These are phyloP conservation scores for Lepidostoma basale DNA, from an alignment of 1,140 invertebrate species.

Conservation along the genomic window DNA sequence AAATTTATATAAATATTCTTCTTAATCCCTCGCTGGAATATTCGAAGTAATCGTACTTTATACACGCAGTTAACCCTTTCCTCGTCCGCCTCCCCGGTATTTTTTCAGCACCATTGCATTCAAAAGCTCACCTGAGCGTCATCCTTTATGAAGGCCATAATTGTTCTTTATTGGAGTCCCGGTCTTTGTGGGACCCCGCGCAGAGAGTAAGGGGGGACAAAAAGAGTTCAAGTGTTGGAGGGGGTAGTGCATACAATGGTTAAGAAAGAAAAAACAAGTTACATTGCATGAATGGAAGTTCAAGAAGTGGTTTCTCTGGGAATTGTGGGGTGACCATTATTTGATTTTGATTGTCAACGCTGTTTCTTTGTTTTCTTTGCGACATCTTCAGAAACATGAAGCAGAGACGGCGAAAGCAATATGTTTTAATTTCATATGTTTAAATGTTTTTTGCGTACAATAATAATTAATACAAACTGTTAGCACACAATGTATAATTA, in stretches of 20 bases:
- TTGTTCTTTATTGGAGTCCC: conserved; percentile 30
- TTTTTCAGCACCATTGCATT: conserved; percentile 25
- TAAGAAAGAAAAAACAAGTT: conserved; percentile 37
- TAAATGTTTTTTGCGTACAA: too few species aligned
- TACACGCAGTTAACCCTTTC: too few species aligned
- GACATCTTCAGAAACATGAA: too few species aligned
- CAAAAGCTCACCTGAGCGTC: conserved; percentile 12
- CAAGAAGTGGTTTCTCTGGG: not conserved
- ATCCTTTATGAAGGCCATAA: conserved; percentile 31
- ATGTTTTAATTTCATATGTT: too few species aligned
- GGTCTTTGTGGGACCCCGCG: not conserved
- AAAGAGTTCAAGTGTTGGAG: conserved; percentile 38
- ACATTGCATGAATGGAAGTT: conserved; percentile 34
- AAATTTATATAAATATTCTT: too few species aligned
- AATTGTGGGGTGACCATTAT: not conserved
- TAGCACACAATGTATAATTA: too few species aligned
- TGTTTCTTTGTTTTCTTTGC: too few species aligned
- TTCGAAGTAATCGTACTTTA: not conserved
- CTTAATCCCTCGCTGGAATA: too few species aligned
- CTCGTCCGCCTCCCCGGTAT: not conserved
- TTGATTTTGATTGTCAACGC: not conserved
- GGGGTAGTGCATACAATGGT: conserved; percentile 17
- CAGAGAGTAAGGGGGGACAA: not conserved
- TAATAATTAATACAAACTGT: too few species aligned
- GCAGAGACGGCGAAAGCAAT: too few species aligned